Base-by-base conservation (phyloP, 2,797 vertebrate genomes). In the Crocodylus rhombifer region DNA sequence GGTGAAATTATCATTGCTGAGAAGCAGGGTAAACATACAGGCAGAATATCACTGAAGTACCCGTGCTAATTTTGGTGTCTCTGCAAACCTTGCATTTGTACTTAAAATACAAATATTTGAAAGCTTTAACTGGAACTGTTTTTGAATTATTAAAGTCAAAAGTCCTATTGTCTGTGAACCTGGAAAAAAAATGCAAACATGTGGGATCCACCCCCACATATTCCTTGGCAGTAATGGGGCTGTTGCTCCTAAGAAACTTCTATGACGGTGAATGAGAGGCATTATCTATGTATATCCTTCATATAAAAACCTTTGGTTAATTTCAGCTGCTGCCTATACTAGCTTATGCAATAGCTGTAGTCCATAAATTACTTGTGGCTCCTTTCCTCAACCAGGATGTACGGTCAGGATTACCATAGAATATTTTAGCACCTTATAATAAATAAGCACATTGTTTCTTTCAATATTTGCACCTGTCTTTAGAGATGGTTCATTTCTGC, bases 121-220 rank as follows among this genome's bases (percentile, higher is more conserved):
- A 4, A 0, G 0, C 80, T 77, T 84, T 77, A 86, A 63, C 14
- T 11, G 78, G 42, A 51, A 7, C 82, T 77, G 2, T 76, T 62
- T 56, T 71, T 12, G 42, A 42, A 4, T 30, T 74, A 63, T 84
- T 69, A 62, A 57, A 56, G 79, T 33, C 51, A 67, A 42, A 74
- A 69, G 79, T 25, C 51, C 10, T 1, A 0, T 77, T n/a, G 76
- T 63, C 84, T 2, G 0, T 42, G 7, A 42, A 63, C 26, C 77
- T 77, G 73, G 55, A n/a, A 60, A 51, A 51, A 60, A 14, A 82
- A 36, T 60, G 55, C 0, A 0, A 15, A 77, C 57, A 18, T 18
- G 33, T n/a, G 63, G 30, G 30, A 1, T 86, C 0, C 0, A 62
- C 28, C 57, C 8, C 4, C 15, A 23, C 0, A 0, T 28, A 63